Percentiles rank a stretch among this genome's conserved stretches.
phyloP scores from a whole-genome alignment of 2,888 invertebrate species.

The Lydus trimaculatus region DNA sequence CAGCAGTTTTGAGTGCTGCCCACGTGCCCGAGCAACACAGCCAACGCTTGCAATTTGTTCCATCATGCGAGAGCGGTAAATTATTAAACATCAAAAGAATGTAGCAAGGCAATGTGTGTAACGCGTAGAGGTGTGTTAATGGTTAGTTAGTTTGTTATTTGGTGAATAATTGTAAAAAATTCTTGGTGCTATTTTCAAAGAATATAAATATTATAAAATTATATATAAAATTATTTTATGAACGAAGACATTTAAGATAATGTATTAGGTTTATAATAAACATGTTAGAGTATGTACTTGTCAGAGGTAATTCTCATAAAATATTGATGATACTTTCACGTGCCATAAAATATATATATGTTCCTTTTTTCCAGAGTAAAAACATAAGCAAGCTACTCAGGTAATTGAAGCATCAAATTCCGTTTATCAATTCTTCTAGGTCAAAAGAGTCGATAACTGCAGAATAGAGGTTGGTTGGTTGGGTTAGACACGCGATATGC shows the following conservation, averaged over 20 bases:
- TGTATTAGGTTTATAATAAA: background rate
- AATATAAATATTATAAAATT: background rate
- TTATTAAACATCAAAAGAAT: no score
- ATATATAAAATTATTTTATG: background rate
- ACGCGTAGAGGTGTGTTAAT: no score
- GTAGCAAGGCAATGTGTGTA: no score
- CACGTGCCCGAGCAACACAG: no score
- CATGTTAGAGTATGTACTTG: no score
- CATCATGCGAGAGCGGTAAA: no score
- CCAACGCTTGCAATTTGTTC: no score
- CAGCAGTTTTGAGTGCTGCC: no score
- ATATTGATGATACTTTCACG: constrained; percentile 22
- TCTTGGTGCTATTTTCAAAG: no score
- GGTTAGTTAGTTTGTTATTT: no score
- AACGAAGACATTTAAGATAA: background rate
- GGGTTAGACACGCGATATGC: constrained; percentile 27
- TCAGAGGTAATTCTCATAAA: constrained; percentile 17
- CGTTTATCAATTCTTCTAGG: constrained; percentile 28
- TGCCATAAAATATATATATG: constrained; percentile 22
- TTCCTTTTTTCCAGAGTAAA: constrained; percentile 17
- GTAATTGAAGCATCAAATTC: constrained; percentile 31
- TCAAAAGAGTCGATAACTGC: constrained; percentile 26
- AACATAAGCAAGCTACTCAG: constrained; percentile 10
- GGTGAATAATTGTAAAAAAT: no score
- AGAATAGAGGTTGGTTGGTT: constrained; percentile 26